These are phyloP conservation scores for Aphidius gifuensis DNA, from an alignment of 1,140 invertebrate species.

Conservation along the genomic window DNA sequence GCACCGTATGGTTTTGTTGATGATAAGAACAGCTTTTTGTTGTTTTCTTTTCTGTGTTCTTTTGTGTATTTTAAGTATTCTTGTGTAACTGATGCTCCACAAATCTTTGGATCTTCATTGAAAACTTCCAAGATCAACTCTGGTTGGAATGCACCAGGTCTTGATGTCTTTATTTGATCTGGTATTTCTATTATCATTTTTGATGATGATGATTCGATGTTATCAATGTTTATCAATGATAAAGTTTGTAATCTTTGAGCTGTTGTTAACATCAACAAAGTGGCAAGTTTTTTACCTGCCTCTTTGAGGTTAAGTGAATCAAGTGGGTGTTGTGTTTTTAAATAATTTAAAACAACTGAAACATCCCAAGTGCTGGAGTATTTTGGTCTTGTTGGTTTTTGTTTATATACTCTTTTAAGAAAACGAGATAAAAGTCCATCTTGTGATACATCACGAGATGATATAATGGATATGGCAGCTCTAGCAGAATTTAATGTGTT, in stretches of 20 bases:
- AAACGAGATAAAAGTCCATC: constrained; percentile 11
- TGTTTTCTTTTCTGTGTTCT: constrained; percentile 2
- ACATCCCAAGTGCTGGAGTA: constrained; percentile 13
- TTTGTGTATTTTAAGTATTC: constrained; percentile 12
- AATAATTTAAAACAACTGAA: constrained; percentile 3
- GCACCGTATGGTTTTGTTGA: constrained; percentile 17
- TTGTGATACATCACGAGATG: constrained; percentile 1
- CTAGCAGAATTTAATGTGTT: constrained; percentile 14
- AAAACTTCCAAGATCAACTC: constrained; percentile 20
- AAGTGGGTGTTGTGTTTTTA: no score
- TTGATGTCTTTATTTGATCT: constrained; percentile 15
- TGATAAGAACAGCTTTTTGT: constrained; percentile 14
- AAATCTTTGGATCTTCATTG: constrained; percentile 8
- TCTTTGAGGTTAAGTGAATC: no score
- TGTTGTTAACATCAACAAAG: constrained; percentile 17
- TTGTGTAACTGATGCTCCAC: constrained; percentile 9
- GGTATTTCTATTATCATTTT: constrained; percentile 18
- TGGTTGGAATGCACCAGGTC: constrained; percentile 14
- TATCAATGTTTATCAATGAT: constrained; percentile 16
- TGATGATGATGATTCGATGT: neutral
- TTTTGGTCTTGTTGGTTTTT: constrained; percentile 12
- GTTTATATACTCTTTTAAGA: constrained; percentile 15
- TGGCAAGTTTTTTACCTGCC: no score
- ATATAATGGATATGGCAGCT: constrained; percentile 14
- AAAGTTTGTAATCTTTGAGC: constrained; percentile 22